Base-by-base conservation (phyloP, 2,888 invertebrate species). In the Pandemis heparana region DNA sequence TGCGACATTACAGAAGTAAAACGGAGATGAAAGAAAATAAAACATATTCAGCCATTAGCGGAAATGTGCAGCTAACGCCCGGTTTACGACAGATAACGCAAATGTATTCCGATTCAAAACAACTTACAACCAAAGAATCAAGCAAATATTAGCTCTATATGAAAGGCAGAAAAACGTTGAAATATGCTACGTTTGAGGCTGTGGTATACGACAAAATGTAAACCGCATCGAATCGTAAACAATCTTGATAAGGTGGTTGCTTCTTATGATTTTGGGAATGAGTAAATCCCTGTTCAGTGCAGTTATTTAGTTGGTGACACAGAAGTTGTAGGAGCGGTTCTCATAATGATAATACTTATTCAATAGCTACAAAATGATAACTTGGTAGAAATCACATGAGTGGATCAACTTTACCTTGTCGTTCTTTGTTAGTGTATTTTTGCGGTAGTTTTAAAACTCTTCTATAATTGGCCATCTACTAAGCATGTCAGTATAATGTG, bases 61-160 rank as follows among this genome's bases (percentile, higher is more conserved):
- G 89, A 90, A 90, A 89, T 87, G 87, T 87, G 87, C 86, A 87
- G 88, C 92, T 92, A 91, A 91, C 86, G 87, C 88, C 84, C 83
- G 89, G 89, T 91, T 92, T 92, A 92, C 87, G 79, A 62, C 75
- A 90, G 92, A 92, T 92, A 92, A 92, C 79, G 83, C 83, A 88
- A 91, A 91, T 91, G 88, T 89, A 84, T 83, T 82, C 83, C 74
- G 82, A 83, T 89, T 56, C 63, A 63, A 1, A 23, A 56, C 23
- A 10, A 56, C 12, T 23, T 10, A 14, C 9, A 53, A 9, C 10
- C 23, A 5, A 56, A n/a, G n/a, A 56, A 56, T 56, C 56, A 10
- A 12, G 56, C 56, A 56, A 56, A 56, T 56, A 4, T 56, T 56
- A 10, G 23, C 56, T 56, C 56, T 23, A 56, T 23, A 12, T 23